Evolutionary conservation across 2,113 vertebrate genomes (phyloP).

Genomic region (Spea bombifrons): DNA sequence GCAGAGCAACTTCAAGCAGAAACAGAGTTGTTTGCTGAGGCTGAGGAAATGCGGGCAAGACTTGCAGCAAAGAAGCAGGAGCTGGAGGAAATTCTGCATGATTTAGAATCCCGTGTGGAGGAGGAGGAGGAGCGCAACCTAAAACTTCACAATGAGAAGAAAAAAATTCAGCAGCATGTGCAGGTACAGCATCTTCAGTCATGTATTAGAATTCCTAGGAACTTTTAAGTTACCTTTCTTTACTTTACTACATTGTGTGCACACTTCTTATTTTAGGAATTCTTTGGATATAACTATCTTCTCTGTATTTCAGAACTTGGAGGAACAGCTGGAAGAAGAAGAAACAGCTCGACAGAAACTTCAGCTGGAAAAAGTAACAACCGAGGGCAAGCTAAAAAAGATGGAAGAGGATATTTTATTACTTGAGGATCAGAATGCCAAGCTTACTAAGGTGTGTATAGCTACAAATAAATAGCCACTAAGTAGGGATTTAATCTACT

Average conservation of each 20-base stretch:
- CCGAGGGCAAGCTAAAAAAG: constrained; percentile 83
- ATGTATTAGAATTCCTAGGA: too few relatives aligned
- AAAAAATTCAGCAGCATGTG: constrained; percentile 74
- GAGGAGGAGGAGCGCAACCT: constrained; percentile 76
- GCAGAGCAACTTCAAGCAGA: constrained; percentile 82
- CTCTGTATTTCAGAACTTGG: constrained; percentile 71
- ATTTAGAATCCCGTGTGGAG: constrained; percentile 76
- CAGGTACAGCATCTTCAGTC: constrained; percentile 59
- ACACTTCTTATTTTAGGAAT: too few relatives aligned
- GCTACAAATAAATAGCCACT: not conserved
- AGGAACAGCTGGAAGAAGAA: constrained; percentile 85
- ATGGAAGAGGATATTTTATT: constrained; percentile 71
- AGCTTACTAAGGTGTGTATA: constrained; percentile 73
- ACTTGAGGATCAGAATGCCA: constrained; percentile 77
- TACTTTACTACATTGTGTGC: too few relatives aligned
- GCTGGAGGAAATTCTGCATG: constrained; percentile 75
- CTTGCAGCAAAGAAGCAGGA: constrained; percentile 75
- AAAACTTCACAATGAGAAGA: constrained; percentile 75
- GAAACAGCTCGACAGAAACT: constrained; percentile 83
- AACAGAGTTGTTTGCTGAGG: constrained; percentile 80
- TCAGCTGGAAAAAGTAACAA: constrained; percentile 82
- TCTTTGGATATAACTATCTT: not conserved
- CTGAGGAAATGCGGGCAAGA: constrained; percentile 77
- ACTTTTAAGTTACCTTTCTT: too few relatives aligned
- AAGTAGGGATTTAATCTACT: not conserved